These are phyloP conservation scores for Calyptomena viridis DNA, from an alignment of 2,113 vertebrate species.

Conservation along the genomic window DNA sequence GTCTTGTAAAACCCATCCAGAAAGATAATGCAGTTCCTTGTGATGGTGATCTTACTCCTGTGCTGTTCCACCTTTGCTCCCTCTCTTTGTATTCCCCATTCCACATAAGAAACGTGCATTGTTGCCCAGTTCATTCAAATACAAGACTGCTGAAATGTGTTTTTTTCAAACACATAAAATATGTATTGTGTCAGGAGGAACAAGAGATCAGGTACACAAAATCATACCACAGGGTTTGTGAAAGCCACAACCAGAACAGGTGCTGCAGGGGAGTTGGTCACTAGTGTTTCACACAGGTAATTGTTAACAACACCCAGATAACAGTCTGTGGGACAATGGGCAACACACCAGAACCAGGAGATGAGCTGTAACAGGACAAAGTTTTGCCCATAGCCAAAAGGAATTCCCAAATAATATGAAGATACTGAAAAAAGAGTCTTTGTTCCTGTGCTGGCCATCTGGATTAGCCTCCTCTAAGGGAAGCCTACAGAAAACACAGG, in stretches of 20 bases:
- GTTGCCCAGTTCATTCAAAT: neutral
- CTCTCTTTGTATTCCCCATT: neutral
- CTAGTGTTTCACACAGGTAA: neutral
- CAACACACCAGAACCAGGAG: neutral
- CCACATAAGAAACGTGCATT: neutral
- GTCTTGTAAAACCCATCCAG: neutral
- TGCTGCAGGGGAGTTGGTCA: neutral
- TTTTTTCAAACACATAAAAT: neutral
- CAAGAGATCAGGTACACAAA: neutral
- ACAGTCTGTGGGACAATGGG: neutral
- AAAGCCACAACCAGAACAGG: neutral
- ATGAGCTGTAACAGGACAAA: accelerated
- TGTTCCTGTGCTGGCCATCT: neutral
- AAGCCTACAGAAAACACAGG: neutral
- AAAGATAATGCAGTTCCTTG: neutral
- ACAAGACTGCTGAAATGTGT: neutral
- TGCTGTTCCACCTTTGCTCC: neutral
- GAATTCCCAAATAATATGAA: neutral
- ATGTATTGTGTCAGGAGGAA: neutral
- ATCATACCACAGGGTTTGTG: accelerated
- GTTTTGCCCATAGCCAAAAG: neutral
- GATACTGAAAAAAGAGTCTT: neutral
- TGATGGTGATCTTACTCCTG: neutral
- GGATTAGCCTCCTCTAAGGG: neutral
- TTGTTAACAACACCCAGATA: neutral